Evolutionary conservation across 2,888 invertebrate genomes (phyloP).

Genomic region (Pyrocoelia pectoralis): DNA sequence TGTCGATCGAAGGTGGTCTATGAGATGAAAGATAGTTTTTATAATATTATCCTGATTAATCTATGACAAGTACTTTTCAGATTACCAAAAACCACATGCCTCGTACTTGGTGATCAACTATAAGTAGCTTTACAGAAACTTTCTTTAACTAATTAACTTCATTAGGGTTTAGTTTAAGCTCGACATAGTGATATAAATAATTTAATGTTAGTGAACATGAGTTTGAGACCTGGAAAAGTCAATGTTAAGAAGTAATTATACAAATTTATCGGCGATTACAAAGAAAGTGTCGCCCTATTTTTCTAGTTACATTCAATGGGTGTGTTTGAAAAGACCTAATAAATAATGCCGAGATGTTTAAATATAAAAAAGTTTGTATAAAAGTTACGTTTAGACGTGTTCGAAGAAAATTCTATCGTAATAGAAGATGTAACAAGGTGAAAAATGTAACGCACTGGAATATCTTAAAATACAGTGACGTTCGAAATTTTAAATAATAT

Average conservation of each 20-base stretch:
- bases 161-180: too few species aligned
- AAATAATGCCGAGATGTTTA: slow-evolving; percentile 4
- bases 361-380: background rate
- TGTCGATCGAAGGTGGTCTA: too few species aligned
- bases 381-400: background rate
- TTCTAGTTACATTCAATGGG: background rate
- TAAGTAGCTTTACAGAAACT: too few species aligned
- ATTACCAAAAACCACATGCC: too few species aligned
- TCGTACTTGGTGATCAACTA: too few species aligned
- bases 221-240: background rate
- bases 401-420: background rate
- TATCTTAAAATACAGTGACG: slow-evolving; percentile 4
- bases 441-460: background rate
- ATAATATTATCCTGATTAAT: too few species aligned
- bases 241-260: background rate
- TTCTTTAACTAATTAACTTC: too few species aligned
- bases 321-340: background rate
- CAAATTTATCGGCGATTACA: background rate
- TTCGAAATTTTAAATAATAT: slow-evolving; percentile 10
- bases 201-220: background rate
- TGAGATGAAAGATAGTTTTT: too few species aligned
- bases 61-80: too few species aligned
- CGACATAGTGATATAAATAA: too few species aligned
- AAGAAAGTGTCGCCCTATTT: background rate
- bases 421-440: background rate